Evolutionary conservation across 2,888 invertebrate genomes (phyloP), one percentile per base, ranked within the genome.

Genomic region (Eupelmus urozonus): DNA sequence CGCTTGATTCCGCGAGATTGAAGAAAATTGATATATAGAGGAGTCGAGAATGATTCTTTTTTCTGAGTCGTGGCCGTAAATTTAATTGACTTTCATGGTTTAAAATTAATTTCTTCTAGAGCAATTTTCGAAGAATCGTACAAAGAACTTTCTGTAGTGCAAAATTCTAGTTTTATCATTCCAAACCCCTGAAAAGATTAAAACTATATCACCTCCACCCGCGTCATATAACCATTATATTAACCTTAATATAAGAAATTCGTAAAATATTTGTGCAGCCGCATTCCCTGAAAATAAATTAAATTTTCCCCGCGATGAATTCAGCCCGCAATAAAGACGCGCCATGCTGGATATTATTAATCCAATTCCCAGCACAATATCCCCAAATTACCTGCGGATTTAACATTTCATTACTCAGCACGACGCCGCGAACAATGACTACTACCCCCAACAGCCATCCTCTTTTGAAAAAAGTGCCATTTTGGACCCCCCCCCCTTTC

Each of bases 261-360:
- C 76, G 69, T 63, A 27, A 76, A 62, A 76, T 62, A 69, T 67
- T 75, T 67, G 67, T 60, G 45, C 20, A 34, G 34, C 34, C 3
- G 4, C 13, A 53, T 42, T 20, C 40, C 16, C 23, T 2, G 18
- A 27, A 69, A 45, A 62, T 51, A 55, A 63, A 76, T 76, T 53
- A 76, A 76, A 76, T 45, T 34, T 34, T 9, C 9, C n/a, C n/a
- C 57, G 20, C 45, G 34, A 65, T 65, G 65, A 65, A 57, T 9
- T 34, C 34, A 34, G 5, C 34, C 34, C 9, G 9, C 9, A 34
- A 34, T 34, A 34, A 34, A 34, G 9, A 9, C n/a, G 5, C 34
- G 9, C 34, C 34, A 34, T 34, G 5, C 34, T 9, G 9, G 34
- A 9, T 34, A 34, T 71, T 71, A 76, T 65, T 71, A 76, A 76